Percentiles rank a stretch among this genome's conserved stretches.
phyloP scores from a whole-genome alignment of 2,113 vertebrate species.

The Passer montanus region DNA sequence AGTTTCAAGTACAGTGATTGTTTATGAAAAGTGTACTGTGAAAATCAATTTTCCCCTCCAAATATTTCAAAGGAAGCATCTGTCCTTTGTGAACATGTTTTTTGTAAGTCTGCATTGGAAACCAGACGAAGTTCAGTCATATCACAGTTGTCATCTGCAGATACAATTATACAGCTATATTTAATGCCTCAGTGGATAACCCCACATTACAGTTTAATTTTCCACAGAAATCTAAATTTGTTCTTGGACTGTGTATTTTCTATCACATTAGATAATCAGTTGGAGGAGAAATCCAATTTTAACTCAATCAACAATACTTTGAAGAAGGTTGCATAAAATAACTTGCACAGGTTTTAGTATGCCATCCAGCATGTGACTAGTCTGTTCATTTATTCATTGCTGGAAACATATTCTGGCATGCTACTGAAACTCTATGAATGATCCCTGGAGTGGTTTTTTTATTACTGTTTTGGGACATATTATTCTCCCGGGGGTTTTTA shows the following conservation, averaged over 20 bases:
- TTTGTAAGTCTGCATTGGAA: neutral
- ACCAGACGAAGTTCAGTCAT: neutral
- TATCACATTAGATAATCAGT: constrained; percentile 71
- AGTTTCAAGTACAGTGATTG: neutral
- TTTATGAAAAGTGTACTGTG: neutral
- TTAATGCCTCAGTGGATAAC: constrained; percentile 64
- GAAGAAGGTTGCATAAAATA: neutral
- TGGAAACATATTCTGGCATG: neutral
- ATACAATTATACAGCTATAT: constrained; percentile 58
- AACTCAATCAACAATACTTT: constrained; percentile 60
- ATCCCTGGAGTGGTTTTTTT: neutral
- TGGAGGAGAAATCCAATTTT: constrained; percentile 75
- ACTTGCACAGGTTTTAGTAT: constrained; percentile 2
- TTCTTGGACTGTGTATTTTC: constrained; percentile 68
- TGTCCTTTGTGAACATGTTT: neutral
- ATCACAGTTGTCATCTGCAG: constrained; percentile 19
- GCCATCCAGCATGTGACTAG: neutral
- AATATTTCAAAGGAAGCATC: neutral
- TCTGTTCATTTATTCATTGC: neutral
- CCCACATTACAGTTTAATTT: constrained; percentile 67
- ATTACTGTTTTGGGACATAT: neutral
- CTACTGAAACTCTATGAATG: neutral
- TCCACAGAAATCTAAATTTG: constrained; percentile 68
- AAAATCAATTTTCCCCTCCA: constrained; percentile 26
- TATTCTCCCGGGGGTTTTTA: fast-evolving